Conservation (phyloP, 2,113 vertebrate genomes). For the Uria lomvia region DNA sequence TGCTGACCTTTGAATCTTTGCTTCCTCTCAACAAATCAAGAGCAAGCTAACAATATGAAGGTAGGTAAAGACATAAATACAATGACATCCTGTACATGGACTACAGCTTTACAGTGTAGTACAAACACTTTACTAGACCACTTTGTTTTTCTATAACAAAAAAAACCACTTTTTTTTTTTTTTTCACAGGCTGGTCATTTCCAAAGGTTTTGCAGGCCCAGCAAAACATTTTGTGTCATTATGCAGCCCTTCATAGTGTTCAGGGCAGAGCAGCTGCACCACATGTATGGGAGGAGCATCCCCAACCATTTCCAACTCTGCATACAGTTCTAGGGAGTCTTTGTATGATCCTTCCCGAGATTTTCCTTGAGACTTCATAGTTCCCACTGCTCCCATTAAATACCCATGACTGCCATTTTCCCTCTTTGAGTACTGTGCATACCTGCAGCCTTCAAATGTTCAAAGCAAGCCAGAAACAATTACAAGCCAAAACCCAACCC, state of each 20-base stretch:
- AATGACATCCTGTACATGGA: neutral
- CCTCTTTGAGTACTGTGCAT: neutral
- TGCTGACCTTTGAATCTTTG: neutral
- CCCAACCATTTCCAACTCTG: neutral
- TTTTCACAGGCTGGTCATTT: neutral
- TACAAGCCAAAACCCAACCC: neutral
- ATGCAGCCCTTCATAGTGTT: neutral
- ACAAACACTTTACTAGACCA: neutral
- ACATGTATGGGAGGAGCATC: neutral
- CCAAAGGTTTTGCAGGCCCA: neutral
- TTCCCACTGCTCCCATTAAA: neutral
- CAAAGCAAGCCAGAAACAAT: slow-evolving; percentile 13
- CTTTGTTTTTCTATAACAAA: neutral
- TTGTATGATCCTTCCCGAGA: neutral
- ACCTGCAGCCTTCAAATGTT: neutral
- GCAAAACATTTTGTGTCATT: neutral
- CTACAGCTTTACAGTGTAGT: neutral
- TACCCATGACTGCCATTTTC: neutral
- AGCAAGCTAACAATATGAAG: neutral
- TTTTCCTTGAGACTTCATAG: neutral
- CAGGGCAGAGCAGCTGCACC: neutral
- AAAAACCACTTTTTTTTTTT: rapidly evolving
- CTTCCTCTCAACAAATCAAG: neutral
- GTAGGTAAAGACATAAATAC: neutral
- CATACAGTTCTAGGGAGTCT: neutral